Percentiles rank a stretch among this genome's conserved stretches.
Evolutionary conservation across 2,888 invertebrate species (phyloP).

Genomic region (Bembecia ichneumoniformis): DNA sequence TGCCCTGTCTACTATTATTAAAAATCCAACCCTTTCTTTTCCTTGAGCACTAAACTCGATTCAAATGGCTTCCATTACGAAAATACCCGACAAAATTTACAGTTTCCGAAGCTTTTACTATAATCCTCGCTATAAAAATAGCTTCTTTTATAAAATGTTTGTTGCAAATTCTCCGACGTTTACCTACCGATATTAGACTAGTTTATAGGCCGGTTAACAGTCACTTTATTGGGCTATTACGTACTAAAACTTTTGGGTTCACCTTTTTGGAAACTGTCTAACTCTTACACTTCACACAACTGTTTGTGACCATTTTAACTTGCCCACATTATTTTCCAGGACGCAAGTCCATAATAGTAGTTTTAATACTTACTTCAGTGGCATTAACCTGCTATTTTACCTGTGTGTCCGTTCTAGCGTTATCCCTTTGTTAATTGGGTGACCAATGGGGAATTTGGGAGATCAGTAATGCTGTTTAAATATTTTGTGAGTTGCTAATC

Average conservation of each 20-base stretch:
- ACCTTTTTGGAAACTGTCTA: not conserved
- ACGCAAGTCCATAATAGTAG: not conserved
- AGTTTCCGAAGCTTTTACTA: not conserved
- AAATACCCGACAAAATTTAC: not conserved
- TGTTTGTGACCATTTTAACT: not conserved
- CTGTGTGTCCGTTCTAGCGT: too few relatives aligned
- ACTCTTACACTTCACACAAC: not conserved
- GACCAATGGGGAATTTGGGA: too few relatives aligned
- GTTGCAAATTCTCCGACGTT: not conserved
- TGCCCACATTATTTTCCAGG: not conserved
- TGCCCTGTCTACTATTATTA: too few relatives aligned
- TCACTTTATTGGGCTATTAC: constrained; percentile 23
- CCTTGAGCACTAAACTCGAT: not conserved
- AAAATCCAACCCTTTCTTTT: not conserved
- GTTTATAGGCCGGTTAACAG: constrained; percentile 25
- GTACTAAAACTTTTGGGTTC: constrained; percentile 9
- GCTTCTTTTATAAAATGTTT: not conserved
- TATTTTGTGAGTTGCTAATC: too few relatives aligned
- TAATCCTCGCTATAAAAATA: not conserved
- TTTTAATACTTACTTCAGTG: too few relatives aligned
- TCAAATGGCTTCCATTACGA: not conserved
- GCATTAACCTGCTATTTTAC: too few relatives aligned
- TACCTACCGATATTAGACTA: not conserved
- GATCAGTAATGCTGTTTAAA: too few relatives aligned
- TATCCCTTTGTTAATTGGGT: too few relatives aligned